These are phyloP conservation scores for Pseudococcus viburni DNA, from an alignment of 2,888 invertebrate genomes.

Conservation along the genomic window DNA sequence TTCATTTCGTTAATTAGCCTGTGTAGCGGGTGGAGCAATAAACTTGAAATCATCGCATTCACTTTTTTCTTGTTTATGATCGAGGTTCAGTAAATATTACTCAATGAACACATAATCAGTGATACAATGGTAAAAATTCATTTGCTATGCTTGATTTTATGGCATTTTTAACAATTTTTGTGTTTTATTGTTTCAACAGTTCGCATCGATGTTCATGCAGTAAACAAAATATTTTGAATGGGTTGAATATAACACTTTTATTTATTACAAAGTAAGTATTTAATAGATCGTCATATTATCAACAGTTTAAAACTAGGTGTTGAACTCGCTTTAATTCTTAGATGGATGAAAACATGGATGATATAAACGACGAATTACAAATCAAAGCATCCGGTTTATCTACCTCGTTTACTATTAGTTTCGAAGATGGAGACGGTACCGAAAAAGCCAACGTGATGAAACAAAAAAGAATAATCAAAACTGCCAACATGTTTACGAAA, in stretches of 20 bases:
- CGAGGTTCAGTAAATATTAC: constrained; percentile 27
- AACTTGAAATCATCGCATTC: constrained; percentile 33
- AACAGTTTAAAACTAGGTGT: background rate
- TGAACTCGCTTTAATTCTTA: background rate
- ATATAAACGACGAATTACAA: constrained; percentile 26
- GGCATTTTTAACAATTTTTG: background rate
- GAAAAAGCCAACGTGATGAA: constrained; percentile 32
- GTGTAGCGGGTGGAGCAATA: constrained; percentile 8
- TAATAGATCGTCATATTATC: background rate
- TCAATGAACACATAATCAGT: constrained; percentile 1
- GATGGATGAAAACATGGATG: constrained; percentile 40
- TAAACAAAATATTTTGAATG: background rate
- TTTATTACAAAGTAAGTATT: constrained; percentile 9
- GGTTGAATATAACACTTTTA: background rate
- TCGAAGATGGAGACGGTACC: constrained; percentile 42
- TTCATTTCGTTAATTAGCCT: constrained; percentile 23
- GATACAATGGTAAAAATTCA: constrained; percentile 45
- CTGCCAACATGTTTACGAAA: constrained; percentile 68
- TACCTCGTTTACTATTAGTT: constrained; percentile 58
- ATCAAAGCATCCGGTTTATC: constrained; percentile 44
- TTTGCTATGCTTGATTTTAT: constrained; percentile 37
- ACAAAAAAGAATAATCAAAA: constrained; percentile 60
- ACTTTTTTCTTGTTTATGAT: constrained; percentile 46
- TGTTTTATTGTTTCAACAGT: background rate
- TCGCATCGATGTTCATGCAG: background rate